Evolutionary conservation across 2,888 invertebrate genomes (phyloP), one percentile per base, ranked within the genome.

Genomic region (Leptarthrus brevirostris): DNA sequence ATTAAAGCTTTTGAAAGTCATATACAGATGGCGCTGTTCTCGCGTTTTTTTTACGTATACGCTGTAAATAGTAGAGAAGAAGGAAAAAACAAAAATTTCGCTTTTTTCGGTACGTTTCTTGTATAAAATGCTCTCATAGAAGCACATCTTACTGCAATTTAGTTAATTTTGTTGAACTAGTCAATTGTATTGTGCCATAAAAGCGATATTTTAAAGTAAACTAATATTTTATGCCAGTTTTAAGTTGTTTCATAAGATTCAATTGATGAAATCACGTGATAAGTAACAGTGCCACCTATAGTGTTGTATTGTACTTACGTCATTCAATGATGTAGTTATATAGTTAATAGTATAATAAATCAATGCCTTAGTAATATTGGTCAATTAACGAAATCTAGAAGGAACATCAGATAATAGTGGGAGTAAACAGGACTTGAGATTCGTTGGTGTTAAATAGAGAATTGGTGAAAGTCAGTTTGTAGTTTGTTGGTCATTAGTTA

Each of bases 151-250:
- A 61, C 40, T 61, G 61, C 61, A 66, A 66, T 66, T 66, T 66
- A 66, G 66, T 66, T 66, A 66, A 49, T 66, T 66, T 44, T 47
- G 16, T 30, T 66, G 18, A 66, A 66, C 66, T 66, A 66, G 66
- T 66, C 66, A 66, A 66, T 66, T 66, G 26, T 24, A 47, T 44
- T 66, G 66, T 66, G 66, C 66, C 66, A 66, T 66, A 47, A 66
- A 66, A 66, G 66, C 66, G 66, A 66, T 66, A 47, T 47, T 66
- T 66, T 66, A 20, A 61, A 61, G 14, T 18, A 14, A 16, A 40
- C 12, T 36, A 61, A 22, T 61, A 47, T 24, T 66, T 66, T 66
- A 44, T 44, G 44, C 3, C 61, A 61, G 40, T 61, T 61, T 61
- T 61, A 61, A 61, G 61, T 61, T 61, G 20, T 20, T 18, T 61